phyloP scores from a whole-genome alignment of 2,113 vertebrate species.

The Myocastor coypus region DNA sequence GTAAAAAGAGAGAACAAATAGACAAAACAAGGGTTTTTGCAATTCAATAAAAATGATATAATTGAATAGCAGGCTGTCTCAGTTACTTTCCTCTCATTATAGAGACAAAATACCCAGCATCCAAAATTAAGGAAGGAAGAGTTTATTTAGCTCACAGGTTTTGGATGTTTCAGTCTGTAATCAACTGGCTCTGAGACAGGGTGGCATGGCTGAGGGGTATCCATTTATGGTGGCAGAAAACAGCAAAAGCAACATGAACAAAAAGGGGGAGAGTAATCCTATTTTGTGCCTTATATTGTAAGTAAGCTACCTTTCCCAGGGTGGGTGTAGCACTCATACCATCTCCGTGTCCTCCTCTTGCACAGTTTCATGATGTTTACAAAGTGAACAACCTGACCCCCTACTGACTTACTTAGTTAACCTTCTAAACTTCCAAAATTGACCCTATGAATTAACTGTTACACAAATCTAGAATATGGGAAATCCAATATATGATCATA shows the following conservation, averaged over 20 bases:
- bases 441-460: neutral
- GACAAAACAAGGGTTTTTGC: neutral
- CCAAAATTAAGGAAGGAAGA: neutral
- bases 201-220: neutral
- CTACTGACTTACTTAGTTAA: neutral
- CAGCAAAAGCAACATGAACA: neutral
- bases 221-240: neutral
- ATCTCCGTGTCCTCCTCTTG: neutral
- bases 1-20: neutral
- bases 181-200: neutral
- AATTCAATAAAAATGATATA: neutral
- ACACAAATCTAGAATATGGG: neutral
- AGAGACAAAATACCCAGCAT: neutral
- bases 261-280: neutral
- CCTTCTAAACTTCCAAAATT: neutral
- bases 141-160: neutral
- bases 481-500: neutral
- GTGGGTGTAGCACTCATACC: neutral
- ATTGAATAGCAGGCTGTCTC: neutral
- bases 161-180: neutral
- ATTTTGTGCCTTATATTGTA: neutral
- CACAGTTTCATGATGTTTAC: neutral
- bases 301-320: neutral
- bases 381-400: neutral
- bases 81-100: neutral